Percentiles rank a stretch among this genome's conserved stretches.
Evolutionary conservation across 92 coral and sea anemone species (phyloP).

Genomic region (Nematostella vectensis): DNA sequence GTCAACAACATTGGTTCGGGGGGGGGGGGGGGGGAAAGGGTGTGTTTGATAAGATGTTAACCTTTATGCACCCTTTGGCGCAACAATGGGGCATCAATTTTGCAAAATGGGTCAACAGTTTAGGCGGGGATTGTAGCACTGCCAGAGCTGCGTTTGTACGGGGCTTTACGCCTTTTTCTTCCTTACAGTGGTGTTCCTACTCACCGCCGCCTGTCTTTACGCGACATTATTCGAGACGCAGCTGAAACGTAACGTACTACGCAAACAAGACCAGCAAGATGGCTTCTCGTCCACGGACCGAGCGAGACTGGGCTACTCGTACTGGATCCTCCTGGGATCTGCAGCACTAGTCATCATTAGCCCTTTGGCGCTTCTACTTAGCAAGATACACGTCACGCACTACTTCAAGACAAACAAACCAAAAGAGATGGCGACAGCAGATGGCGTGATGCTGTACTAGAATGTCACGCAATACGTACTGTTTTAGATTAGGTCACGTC

Average conservation of each 20-base stretch:
- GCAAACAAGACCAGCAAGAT: slow-evolving; percentile 28
- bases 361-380: slow-evolving; percentile 45
- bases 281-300: slow-evolving; percentile 69
- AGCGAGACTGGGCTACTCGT: slow-evolving; percentile 69
- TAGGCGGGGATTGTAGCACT: too few species aligned
- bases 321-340: slow-evolving; percentile 69
- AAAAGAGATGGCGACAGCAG: slow-evolving; percentile 40
- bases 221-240: slow-evolving; percentile 68
- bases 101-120: too few species aligned
- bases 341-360: slow-evolving; percentile 58
- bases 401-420: slow-evolving; percentile 43
- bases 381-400: slow-evolving; percentile 52
- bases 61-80: too few species aligned
- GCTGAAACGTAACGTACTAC: slow-evolving; percentile 71
- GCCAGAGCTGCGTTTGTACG: too few species aligned
- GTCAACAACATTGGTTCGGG: too few species aligned
- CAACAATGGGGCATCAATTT: too few species aligned
- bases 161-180: too few species aligned
- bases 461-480: too few species aligned
- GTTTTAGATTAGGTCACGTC: too few species aligned
- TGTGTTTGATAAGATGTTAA: too few species aligned
- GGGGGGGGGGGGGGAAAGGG: too few species aligned
- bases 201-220: slow-evolving; percentile 52
- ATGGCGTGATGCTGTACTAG: slow-evolving; percentile 83
- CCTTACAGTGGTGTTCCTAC: slow-evolving; percentile 42